These are phyloP conservation scores for Perodicticus potto DNA, from an alignment of 2,797 vertebrate genomes.

Conservation along the genomic window DNA sequence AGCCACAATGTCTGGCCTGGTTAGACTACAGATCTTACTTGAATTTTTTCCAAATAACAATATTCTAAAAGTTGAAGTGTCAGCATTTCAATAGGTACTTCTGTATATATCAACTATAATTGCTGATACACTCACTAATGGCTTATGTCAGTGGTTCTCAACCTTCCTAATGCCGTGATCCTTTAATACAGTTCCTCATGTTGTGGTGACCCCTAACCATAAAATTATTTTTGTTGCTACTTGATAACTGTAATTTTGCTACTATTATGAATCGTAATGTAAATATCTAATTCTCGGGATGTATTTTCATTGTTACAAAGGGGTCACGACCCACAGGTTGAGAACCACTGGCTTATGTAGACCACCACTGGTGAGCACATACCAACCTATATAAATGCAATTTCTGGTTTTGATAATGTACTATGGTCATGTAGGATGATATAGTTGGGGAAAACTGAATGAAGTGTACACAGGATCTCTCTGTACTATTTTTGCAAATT, in stretches of 20 bases:
- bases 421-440: not conserved
- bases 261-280: too few species aligned
- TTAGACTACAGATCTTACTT: not conserved
- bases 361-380: not conserved
- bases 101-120: not conserved
- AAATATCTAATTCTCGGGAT: too few species aligned
- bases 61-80: conserved; percentile 1
- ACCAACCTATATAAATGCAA: not conserved
- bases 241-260: too few species aligned
- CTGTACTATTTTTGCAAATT: not conserved
- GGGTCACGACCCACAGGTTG: too few species aligned
- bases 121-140: not conserved
- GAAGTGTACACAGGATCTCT: not conserved
- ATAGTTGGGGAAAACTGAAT: not conserved
- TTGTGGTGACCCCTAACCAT: too few species aligned
- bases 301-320: too few species aligned
- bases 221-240: too few species aligned
- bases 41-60: not conserved
- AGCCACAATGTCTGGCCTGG: too few species aligned
- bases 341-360: not conserved
- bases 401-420: conserved; percentile 6
- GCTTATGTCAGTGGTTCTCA: not conserved
- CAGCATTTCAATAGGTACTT: not conserved
- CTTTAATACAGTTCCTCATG: too few species aligned
- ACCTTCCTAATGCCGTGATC: too few species aligned